These are phyloP conservation scores for Antidorcas marsupialis DNA, from an alignment of 2,113 vertebrate species.

Conservation along the genomic window DNA sequence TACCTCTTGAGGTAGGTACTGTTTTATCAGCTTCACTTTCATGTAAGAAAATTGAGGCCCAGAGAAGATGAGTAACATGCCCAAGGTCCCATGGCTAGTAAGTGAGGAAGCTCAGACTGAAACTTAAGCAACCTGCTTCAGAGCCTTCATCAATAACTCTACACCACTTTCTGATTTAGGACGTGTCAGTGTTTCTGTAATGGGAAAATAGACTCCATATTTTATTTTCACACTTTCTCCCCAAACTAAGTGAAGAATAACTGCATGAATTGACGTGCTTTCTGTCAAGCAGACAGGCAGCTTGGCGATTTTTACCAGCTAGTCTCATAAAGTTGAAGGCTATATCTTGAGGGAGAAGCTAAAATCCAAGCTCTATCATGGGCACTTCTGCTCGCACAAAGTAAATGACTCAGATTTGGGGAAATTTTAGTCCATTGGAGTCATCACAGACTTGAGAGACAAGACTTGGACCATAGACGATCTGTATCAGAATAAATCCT, in stretches of 20 bases:
- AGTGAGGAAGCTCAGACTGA: not conserved
- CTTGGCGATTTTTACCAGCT: not conserved
- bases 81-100: not conserved
- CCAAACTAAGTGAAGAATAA: not conserved
- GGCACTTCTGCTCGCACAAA: not conserved
- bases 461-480: not conserved
- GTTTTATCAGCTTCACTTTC: not conserved
- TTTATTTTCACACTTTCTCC: not conserved
- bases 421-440: not conserved
- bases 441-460: not conserved
- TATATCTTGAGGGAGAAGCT: not conserved
- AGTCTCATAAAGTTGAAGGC: not conserved
- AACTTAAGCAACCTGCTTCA: not conserved
- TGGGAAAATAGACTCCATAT: not conserved
- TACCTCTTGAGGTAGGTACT: not conserved
- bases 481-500: not conserved
- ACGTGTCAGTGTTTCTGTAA: not conserved
- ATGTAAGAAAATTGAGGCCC: not conserved
- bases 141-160: not conserved
- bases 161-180: not conserved
- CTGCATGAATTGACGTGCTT: not conserved
- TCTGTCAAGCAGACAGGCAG: not conserved
- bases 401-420: not conserved
- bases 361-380: not conserved
- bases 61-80: not conserved